Base-by-base conservation (phyloP, 2,113 vertebrate genomes). In the Sceloporus tristichus region DNA sequence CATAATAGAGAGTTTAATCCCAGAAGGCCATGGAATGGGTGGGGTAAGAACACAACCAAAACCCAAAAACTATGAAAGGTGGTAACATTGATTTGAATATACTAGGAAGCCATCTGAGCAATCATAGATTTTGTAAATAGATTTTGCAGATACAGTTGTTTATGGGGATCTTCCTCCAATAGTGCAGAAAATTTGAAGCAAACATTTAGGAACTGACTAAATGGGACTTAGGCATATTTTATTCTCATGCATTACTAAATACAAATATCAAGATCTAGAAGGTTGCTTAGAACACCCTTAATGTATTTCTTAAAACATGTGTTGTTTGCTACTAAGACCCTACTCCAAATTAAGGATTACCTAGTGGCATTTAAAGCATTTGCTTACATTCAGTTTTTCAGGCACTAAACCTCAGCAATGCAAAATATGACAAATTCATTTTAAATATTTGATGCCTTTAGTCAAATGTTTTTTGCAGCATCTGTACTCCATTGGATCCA, bases 1-100 rank as follows among this genome's bases (percentile, higher is more conserved):
- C 70, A 53, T 54, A 90, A 48, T 54, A 82, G 23, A 56, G 38
- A 92, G 54, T 16, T 77, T 65, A 85, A 48, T 42, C 25, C 34
- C 75, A 34, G 14, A 71, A 21, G 34, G 5, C 2, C 11, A 29
- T 65, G 25, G 27, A 9, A 10, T 5, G 9, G 4, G 4, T 38
- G 34, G 54, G 27, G 18, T 59, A 11, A n/a, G 5, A 40, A 75
- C 11, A 14, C 29, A 16, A 73, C 10, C 4, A 62, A 74, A 74
- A 56, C 18, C 48, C 21, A 84, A 62, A 23, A 23, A 23, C 3
- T 18, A 29, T 71, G 7, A 53, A 83, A 14, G 40, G 25, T 42
- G 21, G 9, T 6, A 68, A 68, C 7, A 18, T 18, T 34, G 38
- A 65, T 65, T 73, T 79, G 34, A 38, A 48, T 48, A 48, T 48